Conservation (phyloP, 1,140 invertebrate species). For the Andricus grossulariae region DNA sequence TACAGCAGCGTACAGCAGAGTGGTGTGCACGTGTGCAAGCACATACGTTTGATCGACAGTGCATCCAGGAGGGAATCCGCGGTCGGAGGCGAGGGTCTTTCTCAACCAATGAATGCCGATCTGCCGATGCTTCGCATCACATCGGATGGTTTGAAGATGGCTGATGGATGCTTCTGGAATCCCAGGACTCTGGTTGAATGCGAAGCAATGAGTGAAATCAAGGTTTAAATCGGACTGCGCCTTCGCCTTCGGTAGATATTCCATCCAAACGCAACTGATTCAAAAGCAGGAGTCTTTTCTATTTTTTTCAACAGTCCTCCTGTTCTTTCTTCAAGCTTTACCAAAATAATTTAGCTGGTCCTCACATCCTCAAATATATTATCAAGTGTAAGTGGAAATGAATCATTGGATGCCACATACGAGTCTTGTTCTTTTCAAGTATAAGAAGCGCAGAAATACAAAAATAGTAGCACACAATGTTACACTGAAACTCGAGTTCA, state of each 20-base stretch:
- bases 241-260: constrained; percentile 55
- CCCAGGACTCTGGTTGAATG: constrained; percentile 66
- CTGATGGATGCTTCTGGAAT: constrained; percentile 75
- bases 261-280: constrained; percentile 23
- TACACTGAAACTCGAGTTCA: too few species aligned
- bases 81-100: constrained; percentile 37
- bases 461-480: too few species aligned
- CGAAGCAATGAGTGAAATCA: constrained; percentile 71
- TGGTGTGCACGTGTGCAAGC: constrained; percentile 42
- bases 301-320: neutral
- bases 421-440: too few species aligned
- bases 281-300: neutral
- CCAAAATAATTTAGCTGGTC: neutral
- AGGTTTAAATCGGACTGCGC: constrained; percentile 69
- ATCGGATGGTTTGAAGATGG: constrained; percentile 73
- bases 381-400: too few species aligned
- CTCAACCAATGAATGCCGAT: constrained; percentile 69
- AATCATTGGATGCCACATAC: too few species aligned
- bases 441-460: constrained; percentile 17
- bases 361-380: too few species aligned
- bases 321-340: neutral
- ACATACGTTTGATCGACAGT: constrained; percentile 22
- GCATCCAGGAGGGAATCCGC: constrained; percentile 57
- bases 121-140: constrained; percentile 66
- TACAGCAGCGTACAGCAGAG: constrained; percentile 12